Evolutionary conservation across 2,113 vertebrate genomes (phyloP).

Genomic region (Sturnira hondurensis): DNA sequence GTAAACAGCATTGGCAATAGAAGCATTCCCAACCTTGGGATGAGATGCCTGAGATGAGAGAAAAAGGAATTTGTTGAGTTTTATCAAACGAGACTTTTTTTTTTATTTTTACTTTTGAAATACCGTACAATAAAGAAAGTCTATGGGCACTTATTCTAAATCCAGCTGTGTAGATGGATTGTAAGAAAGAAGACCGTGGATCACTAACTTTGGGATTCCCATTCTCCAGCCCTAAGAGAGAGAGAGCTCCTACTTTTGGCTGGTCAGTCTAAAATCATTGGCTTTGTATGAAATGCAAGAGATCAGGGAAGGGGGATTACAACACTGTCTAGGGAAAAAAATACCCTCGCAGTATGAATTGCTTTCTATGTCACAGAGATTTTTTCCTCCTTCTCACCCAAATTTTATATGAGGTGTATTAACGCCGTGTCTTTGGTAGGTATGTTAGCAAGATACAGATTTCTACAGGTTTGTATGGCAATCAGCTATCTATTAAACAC

Average conservation of each 20-base stretch:
- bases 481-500: constrained; percentile 3
- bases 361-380: background rate
- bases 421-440: constrained; percentile 13
- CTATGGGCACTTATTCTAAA: background rate
- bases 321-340: background rate
- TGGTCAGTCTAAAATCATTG: constrained; percentile 40
- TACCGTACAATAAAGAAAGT: background rate
- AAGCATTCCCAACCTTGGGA: constrained; percentile 29
- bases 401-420: constrained; percentile 30
- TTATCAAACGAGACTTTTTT: constrained; percentile 38
- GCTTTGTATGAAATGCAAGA: constrained; percentile 24
- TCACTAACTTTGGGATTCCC: background rate
- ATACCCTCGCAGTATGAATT: background rate
- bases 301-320: background rate
- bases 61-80: background rate
- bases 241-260: background rate
- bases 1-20: background rate
- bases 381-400: background rate
- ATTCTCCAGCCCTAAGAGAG: background rate
- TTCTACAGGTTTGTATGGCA: constrained; percentile 54
- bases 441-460: background rate
- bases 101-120: background rate
- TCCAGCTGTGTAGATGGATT: background rate
- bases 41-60: background rate
- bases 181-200: background rate